Base-by-base conservation (phyloP, 2,888 invertebrate species). In the Sphaerophoria rueppellii region DNA sequence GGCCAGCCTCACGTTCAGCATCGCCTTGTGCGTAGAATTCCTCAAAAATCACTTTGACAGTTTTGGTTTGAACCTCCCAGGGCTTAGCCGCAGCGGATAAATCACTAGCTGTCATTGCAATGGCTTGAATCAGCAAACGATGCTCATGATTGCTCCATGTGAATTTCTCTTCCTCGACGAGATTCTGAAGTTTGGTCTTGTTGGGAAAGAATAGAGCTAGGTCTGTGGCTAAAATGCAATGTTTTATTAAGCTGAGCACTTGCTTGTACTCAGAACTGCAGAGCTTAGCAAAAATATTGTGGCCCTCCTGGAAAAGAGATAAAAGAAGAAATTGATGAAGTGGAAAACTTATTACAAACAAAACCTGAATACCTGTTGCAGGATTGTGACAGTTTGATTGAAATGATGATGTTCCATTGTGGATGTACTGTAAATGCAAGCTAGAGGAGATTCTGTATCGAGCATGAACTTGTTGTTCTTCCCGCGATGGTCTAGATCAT, bases 401-500 rank as follows among this genome's bases (percentile, higher is more conserved):
- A 97, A 97, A 90, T 97, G 97, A 89, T 97, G 97, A 89, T 97
- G 96, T 89, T 97, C 97, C 93, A 97, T 94, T 0, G 97, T 96
- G 0, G 96, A 96, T 0, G 97, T 97, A 43, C 96, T 95, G 90
- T 97, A 97, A 90, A 97, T 96, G 35, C 95, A 94, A 0, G 97
- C 97, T 48, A 97, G 91, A 0, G 97, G 97, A 1, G 96, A 96
- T 71, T 95, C 95, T 34, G 95, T 96, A 88, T 96, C 96, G 88
- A 95, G 93, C 96, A 97, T 96, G 90, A 96, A 97, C 89, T 96
- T 95, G 90, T 97, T 97, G 81, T 96, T 97, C 90, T 96, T 96
- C 0, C 97, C 97, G 35, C 97, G 93, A 89, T 97, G 97, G 89
- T 97, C 97, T 88, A 97, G 90, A 89, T 97, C 97, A 89, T 97